These are phyloP conservation scores for Sphenodon punctatus DNA, from an alignment of 2,797 vertebrate genomes.

Conservation along the genomic window DNA sequence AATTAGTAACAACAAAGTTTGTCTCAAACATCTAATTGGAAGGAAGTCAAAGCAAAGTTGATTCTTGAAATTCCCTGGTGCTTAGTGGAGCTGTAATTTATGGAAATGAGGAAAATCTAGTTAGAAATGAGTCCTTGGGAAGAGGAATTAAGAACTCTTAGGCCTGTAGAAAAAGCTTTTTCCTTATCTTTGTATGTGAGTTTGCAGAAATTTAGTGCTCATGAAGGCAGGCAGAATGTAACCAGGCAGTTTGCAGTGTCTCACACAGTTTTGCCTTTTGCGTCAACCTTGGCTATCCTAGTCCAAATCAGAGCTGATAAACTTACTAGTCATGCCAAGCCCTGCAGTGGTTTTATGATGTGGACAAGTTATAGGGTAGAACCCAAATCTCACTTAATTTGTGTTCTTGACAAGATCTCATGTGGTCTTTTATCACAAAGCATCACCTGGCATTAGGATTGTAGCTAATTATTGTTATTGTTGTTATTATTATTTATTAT, in stretches of 20 bases:
- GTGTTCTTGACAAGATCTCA: too few relatives aligned
- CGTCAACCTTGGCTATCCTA: background rate
- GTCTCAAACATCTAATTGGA: background rate
- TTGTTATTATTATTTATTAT: too few relatives aligned
- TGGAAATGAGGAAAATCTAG: background rate
- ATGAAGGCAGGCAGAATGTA: background rate
- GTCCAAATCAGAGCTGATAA: background rate
- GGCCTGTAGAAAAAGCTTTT: slow-evolving; percentile 7
- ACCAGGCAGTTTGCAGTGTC: background rate
- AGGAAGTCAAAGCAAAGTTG: background rate
- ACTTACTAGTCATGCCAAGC: background rate
- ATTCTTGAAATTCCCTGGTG: background rate
- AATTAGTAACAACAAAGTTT: slow-evolving; percentile 6
- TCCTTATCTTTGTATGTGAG: background rate
- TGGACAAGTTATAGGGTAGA: too few relatives aligned
- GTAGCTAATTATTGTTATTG: too few relatives aligned
- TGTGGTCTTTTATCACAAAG: too few relatives aligned
- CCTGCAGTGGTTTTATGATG: background rate
- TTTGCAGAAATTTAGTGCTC: background rate
- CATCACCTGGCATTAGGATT: too few relatives aligned
- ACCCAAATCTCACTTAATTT: too few relatives aligned
- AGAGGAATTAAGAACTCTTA: background rate
- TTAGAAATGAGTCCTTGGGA: background rate
- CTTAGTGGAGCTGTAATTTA: background rate
- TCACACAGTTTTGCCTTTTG: background rate